A percentile compares a stretch with the other conserved stretches of the same genome.
phyloP scores from a whole-genome alignment of 2,888 invertebrate species.

The Choristoneura rosaceana region DNA sequence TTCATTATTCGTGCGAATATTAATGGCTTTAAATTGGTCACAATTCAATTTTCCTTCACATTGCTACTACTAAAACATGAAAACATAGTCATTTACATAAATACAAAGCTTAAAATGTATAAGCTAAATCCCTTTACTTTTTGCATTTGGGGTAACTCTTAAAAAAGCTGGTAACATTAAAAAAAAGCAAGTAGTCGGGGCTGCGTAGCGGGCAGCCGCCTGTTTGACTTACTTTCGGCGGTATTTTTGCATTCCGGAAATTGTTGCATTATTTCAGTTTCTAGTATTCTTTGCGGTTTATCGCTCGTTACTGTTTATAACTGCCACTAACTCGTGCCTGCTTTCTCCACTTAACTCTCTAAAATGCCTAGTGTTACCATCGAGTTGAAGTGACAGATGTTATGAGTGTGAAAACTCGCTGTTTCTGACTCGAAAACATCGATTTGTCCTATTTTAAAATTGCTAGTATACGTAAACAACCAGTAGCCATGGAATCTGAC shows the following conservation, averaged over 20 bases:
- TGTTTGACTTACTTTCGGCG: conserved; percentile 33
- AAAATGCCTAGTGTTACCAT: conserved; percentile 61
- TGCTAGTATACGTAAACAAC: conserved; percentile 48
- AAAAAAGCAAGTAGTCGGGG: conserved; percentile 23
- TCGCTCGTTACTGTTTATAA: conserved; percentile 12
- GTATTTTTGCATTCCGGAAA: conserved; percentile 34
- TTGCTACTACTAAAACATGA: too few relatives aligned
- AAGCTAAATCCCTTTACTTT: not conserved
- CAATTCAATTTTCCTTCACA: too few relatives aligned
- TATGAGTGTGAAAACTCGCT: conserved; percentile 58
- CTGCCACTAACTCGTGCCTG: not conserved
- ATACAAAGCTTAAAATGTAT: not conserved
- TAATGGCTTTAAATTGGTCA: too few relatives aligned
- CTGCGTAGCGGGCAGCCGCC: conserved; percentile 29
- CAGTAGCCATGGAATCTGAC: conserved; percentile 55
- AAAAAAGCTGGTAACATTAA: conserved; percentile 62
- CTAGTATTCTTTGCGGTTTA: conserved; percentile 19
- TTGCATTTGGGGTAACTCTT: not conserved
- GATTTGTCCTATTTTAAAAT: not conserved
- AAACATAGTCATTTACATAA: not conserved
- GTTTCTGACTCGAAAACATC: conserved; percentile 33
- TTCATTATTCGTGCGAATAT: too few relatives aligned
- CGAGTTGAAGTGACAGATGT: conserved; percentile 72
- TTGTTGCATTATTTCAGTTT: conserved; percentile 10
- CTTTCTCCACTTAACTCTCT: conserved; percentile 15